A percentile compares a stretch with the other conserved stretches of the same genome.
phyloP scores from a whole-genome alignment of 2,797 vertebrate species.

The Brotula barbata region DNA sequence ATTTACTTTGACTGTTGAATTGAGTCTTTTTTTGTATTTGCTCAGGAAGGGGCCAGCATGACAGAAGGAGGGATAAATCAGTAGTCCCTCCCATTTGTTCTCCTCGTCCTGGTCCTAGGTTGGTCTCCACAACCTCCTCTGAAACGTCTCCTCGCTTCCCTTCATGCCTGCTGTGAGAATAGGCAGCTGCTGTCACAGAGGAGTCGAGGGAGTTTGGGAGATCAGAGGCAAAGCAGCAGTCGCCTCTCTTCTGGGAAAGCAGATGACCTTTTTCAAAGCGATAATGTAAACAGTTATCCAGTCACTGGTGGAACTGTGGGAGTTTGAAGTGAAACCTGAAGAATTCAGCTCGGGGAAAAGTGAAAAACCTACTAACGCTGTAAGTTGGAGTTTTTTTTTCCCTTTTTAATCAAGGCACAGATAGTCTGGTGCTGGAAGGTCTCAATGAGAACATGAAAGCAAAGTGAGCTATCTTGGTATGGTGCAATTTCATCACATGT shows the following conservation, averaged over 20 bases:
- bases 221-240: slow-evolving; percentile 71
- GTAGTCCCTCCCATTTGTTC: slow-evolving; percentile 46
- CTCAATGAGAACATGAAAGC: slow-evolving; percentile 27
- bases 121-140: slow-evolving; percentile 59
- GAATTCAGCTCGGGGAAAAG: slow-evolving; percentile 53
- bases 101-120: slow-evolving; percentile 37
- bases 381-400: slow-evolving; percentile 50
- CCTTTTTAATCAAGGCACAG: slow-evolving; percentile 11
- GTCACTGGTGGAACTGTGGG: slow-evolving; percentile 64
- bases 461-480: slow-evolving; percentile 17
- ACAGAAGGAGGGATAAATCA: slow-evolving; percentile 4
- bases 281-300: slow-evolving; percentile 73
- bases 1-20: not conserved
- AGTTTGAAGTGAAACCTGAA: slow-evolving; percentile 60
- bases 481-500: slow-evolving; percentile 13
- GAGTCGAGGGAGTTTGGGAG: slow-evolving; percentile 64
- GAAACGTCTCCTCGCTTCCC: slow-evolving; percentile 56
- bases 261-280: slow-evolving; percentile 74
- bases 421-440: not conserved
- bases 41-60: slow-evolving; percentile 7
- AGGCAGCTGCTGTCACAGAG: slow-evolving; percentile 68
- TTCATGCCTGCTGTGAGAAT: slow-evolving; percentile 56
- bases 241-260: slow-evolving; percentile 61
- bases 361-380: slow-evolving; percentile 30
- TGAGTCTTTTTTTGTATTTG: not conserved